These are phyloP conservation scores for Patiria pectinifera DNA, from an alignment of 53 echinoderm and acorn worm species.

Conservation along the genomic window DNA sequence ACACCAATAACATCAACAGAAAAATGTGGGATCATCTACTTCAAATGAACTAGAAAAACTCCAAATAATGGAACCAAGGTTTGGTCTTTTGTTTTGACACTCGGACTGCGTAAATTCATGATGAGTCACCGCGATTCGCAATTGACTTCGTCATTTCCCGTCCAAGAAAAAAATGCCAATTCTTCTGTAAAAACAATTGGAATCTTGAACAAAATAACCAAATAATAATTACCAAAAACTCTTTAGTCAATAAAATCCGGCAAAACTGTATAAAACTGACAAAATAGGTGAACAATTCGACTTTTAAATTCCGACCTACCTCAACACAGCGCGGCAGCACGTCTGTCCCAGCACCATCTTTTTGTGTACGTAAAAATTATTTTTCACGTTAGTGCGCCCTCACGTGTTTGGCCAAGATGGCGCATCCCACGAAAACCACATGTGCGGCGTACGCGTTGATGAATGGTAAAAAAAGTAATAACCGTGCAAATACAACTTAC, in stretches of 20 bases:
- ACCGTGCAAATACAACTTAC: too few relatives aligned
- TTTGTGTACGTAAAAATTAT: background rate
- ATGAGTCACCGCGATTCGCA: background rate
- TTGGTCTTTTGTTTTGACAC: constrained; percentile 10
- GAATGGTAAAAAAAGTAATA: background rate
- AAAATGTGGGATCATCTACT: constrained; percentile 6
- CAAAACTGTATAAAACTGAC: background rate
- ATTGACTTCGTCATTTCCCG: constrained; percentile 45
- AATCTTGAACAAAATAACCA: background rate
- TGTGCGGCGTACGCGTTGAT: background rate
- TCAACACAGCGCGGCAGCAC: constrained; percentile 84
- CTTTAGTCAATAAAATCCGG: background rate
- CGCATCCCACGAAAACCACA: constrained; percentile 49
- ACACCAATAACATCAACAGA: background rate
- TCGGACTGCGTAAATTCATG: background rate
- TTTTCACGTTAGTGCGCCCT: constrained; percentile 41
- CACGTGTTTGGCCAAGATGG: constrained; percentile 42
- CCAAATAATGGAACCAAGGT: background rate
- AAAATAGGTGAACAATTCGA: background rate
- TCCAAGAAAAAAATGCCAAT: constrained; percentile 17
- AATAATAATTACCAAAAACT: background rate
- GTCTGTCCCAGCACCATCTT: constrained; percentile 70
- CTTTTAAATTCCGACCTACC: constrained; percentile 53
- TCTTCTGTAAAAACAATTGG: background rate
- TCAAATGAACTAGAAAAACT: constrained; percentile 2